A percentile compares a stretch with the other conserved stretches of the same genome.
Evolutionary conservation across 2,888 invertebrate species (phyloP).

Genomic region (Dorcus parallelipipedus): DNA sequence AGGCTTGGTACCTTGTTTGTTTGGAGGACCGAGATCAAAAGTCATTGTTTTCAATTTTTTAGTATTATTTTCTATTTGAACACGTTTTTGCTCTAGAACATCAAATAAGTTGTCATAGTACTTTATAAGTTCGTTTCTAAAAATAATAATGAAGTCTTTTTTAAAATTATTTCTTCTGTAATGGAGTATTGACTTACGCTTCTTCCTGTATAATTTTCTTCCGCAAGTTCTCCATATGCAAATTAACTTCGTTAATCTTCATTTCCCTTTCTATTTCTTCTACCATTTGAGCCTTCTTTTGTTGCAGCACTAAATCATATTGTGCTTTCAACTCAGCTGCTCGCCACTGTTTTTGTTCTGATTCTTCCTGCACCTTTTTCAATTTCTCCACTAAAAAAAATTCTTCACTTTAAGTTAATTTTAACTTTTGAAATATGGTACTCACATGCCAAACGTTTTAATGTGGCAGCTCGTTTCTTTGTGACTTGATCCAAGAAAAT

Average conservation of each 20-base stretch:
- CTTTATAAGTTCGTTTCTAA: too few species aligned
- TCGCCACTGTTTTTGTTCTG: slow-evolving; percentile 37
- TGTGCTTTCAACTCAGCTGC: slow-evolving; percentile 38
- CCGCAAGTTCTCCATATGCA: slow-evolving; percentile 36
- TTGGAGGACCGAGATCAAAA: too few species aligned
- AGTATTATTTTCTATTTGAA: slow-evolving; percentile 47
- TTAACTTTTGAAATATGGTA: not conserved
- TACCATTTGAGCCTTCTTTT: slow-evolving; percentile 35
- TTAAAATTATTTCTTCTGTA: not conserved
- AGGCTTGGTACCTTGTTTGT: too few species aligned
- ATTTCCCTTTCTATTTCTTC: slow-evolving; percentile 40
- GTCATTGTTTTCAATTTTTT: too few species aligned
- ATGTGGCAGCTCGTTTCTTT: slow-evolving; percentile 39
- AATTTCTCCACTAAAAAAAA: slow-evolving; percentile 39
- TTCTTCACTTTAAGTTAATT: too few species aligned
- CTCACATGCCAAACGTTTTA: slow-evolving; percentile 44
- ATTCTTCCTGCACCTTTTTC: slow-evolving; percentile 31
- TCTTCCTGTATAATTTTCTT: slow-evolving; percentile 42
- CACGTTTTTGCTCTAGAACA: slow-evolving; percentile 37
- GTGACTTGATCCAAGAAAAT: slow-evolving; percentile 37
- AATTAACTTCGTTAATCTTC: slow-evolving; percentile 32
- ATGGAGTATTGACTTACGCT: slow-evolving; percentile 37
- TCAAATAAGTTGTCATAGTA: too few species aligned
- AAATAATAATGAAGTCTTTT: too few species aligned
- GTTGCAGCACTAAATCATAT: slow-evolving; percentile 36